Evolutionary conservation across 1,140 invertebrate species (phyloP).

Genomic region (Brachionus plicatilis): DNA sequence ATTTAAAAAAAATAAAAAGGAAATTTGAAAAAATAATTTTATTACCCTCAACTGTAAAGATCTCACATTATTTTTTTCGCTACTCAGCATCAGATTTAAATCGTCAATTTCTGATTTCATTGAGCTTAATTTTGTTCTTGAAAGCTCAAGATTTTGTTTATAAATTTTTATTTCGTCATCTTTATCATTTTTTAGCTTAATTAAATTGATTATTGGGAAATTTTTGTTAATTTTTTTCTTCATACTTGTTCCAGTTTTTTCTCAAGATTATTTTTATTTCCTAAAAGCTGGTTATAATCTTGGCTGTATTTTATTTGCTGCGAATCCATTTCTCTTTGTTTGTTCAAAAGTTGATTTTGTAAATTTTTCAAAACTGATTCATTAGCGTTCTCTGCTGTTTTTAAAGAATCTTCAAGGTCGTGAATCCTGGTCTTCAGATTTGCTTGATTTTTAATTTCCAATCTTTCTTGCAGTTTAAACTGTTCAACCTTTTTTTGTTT

Average conservation of each 20-base stretch:
- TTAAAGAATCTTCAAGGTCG: slow-evolving; percentile 9
- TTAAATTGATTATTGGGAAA: not conserved
- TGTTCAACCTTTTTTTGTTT: not conserved
- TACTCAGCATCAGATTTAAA: not conserved
- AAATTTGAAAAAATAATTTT: not conserved
- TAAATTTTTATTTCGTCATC: not conserved
- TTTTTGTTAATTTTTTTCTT: not conserved
- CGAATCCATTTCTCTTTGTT: not conserved
- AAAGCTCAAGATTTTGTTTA: not conserved
- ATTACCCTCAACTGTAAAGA: slow-evolving; percentile 9
- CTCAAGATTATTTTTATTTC: not conserved
- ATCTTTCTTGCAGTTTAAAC: slow-evolving; percentile 29
- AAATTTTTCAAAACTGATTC: slow-evolving; percentile 8
- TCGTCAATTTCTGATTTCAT: not conserved
- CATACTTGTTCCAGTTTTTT: not conserved
- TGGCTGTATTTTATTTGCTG: not conserved
- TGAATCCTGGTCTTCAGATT: slow-evolving; percentile 3
- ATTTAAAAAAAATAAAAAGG: not conserved
- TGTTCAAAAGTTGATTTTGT: slow-evolving; percentile 10
- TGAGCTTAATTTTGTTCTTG: not conserved
- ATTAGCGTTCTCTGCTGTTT: not conserved
- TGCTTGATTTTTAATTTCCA: slow-evolving; percentile 25
- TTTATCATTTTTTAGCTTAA: not conserved
- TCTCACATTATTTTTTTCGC: not conserved
- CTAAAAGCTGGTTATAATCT: not conserved